Evolutionary conservation across 2,888 invertebrate species (phyloP), one percentile per base, ranked within the genome.

Genomic region (Unio delphinus): DNA sequence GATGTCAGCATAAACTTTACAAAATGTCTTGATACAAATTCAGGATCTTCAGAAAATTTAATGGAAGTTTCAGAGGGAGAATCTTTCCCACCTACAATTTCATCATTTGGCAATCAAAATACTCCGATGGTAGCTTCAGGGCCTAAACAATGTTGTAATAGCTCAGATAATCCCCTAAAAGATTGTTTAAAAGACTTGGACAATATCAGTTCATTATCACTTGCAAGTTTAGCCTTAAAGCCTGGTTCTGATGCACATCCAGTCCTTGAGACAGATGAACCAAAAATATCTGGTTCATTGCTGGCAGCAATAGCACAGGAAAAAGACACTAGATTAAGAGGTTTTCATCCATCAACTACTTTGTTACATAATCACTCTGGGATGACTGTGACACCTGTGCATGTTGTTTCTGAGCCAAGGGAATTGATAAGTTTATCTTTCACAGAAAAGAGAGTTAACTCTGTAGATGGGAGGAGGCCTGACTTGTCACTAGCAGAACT

Each of bases 401-500:
- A 45, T 45, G 0, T 45, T 45, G 45, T 3, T 45, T 45, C 45
- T 45, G 15, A 11, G 45, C 4, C 15, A 15, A 15, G 45, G 15
- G 45, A 0, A 11, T 45, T 45, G 45, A 45, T 15, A 45, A 45
- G 45, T 45, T 15, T 45, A 15, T 11, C 45, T 45, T 3, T 45
- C 45, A 45, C 45, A 45, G 15, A 45, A 23, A 67, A 67, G 62
- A 11, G 57, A 30, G 28, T 28, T 55, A 67, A 30, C 18, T n/a
- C 28, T 11, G 28, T 15, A 55, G 18, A 6, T 26, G 5, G 45
- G 18, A 45, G 58, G 20, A 20, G 17, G 56, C 55, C 54, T 28
- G 59, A 56, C 56, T 57, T 69, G 15, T 78, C 76, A 55, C 61
- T 80, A 20, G 67, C 72, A 57, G 74, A 78, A 11, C 60, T 78